A percentile compares a stretch with the other conserved stretches of the same genome.
Evolutionary conservation across 2,113 vertebrate species (phyloP).

Genomic region (Gallinago paraguaiae): DNA sequence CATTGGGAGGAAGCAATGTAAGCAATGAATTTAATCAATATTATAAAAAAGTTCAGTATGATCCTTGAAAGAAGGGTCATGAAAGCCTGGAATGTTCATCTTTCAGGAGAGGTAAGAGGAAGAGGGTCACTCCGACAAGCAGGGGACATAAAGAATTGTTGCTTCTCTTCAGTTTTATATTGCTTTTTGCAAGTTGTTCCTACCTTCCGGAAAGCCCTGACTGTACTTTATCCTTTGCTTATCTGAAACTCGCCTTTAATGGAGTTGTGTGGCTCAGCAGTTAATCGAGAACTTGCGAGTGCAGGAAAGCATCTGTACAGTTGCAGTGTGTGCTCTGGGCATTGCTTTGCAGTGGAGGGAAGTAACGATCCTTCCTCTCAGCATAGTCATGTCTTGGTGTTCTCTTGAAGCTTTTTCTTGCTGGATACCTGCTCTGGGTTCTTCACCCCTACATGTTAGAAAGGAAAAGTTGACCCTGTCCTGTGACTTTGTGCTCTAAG

Average conservation of each 20-base stretch:
- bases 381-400: neutral
- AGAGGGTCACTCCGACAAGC: neutral
- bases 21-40: neutral
- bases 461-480: neutral
- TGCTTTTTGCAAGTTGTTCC: neutral
- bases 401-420: neutral
- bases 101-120: neutral
- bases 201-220: neutral
- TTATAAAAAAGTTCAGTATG: neutral
- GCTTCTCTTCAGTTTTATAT: neutral
- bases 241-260: neutral
- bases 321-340: neutral
- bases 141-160: neutral
- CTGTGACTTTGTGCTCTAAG: neutral
- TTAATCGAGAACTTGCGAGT: neutral
- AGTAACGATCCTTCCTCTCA: neutral
- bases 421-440: neutral
- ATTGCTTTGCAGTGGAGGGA: neutral
- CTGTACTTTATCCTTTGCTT: conserved; percentile 30
- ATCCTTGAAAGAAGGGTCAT: neutral
- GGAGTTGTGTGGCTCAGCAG: neutral
- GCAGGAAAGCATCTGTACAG: neutral
- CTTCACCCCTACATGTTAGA: neutral
- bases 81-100: neutral
- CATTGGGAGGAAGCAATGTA: neutral